These are phyloP conservation scores for Syngnathus rostellatus DNA, from an alignment of 2,797 vertebrate genomes.

Conservation along the genomic window DNA sequence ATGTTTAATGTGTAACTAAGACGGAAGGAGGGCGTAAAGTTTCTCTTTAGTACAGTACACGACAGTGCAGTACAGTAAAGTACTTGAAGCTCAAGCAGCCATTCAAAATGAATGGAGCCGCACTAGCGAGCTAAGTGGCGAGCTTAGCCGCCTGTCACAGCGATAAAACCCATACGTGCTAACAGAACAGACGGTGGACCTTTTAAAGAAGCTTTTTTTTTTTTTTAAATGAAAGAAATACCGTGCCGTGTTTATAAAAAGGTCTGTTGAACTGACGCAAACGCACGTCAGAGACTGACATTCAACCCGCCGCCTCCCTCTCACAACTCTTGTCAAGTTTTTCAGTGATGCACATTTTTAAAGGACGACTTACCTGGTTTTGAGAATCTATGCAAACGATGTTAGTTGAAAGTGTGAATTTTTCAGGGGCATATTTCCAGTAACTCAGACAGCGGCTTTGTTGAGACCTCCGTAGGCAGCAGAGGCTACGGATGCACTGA, in stretches of 20 bases:
- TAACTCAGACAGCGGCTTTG: neutral
- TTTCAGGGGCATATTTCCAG: neutral
- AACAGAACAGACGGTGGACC: neutral
- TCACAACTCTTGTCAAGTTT: conserved; percentile 20
- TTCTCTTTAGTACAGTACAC: neutral
- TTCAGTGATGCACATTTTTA: neutral
- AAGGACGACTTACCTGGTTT: conserved; percentile 36
- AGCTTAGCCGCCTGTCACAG: conserved; percentile 16
- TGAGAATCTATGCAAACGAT: neutral
- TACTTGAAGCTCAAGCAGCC: neutral
- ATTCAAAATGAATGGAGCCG: neutral
- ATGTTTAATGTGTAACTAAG: neutral
- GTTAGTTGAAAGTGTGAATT: neutral
- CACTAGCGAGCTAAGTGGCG: conserved; percentile 2
- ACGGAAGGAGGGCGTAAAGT: neutral
- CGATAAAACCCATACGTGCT: neutral
- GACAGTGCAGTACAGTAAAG: neutral
- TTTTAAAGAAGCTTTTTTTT: neutral
- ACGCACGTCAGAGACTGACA: neutral
- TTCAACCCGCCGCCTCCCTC: too few relatives aligned
- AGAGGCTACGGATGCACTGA: conserved; percentile 9
- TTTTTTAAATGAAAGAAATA: neutral
- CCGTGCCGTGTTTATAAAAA: neutral
- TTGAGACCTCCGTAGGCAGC: neutral
- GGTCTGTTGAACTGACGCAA: neutral